phyloP scores from a whole-genome alignment of 2,113 vertebrate species.

The Neodontobutis hainanensis region DNA sequence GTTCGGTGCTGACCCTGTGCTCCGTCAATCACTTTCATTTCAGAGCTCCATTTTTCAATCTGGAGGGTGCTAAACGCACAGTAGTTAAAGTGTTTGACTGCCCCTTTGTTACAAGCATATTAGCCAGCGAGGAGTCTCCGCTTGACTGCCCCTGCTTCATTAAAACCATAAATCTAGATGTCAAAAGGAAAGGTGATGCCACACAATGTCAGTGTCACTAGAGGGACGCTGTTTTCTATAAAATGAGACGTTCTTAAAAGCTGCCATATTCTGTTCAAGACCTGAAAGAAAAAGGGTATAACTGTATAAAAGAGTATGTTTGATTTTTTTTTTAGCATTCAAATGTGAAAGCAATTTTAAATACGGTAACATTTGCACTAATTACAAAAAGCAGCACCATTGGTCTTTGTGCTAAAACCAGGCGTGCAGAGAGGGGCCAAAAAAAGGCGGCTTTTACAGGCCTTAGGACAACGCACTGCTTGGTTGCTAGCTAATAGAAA shows the following conservation, averaged over 20 bases:
- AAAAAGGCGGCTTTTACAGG: conserved; percentile 47
- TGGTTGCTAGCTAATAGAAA: conserved; percentile 67
- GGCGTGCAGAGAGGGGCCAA: conserved; percentile 37
- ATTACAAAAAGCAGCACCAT: not conserved
- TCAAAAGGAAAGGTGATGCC: conserved; percentile 44
- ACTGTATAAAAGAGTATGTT: not conserved
- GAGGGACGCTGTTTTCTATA: not conserved
- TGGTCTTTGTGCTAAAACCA: conserved; percentile 15
- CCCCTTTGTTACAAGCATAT: conserved; percentile 66
- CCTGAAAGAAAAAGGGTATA: not conserved
- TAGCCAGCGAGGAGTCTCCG: conserved; percentile 55
- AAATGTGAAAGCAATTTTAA: not conserved
- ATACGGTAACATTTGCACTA: too few species aligned
- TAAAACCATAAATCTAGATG: conserved; percentile 74
- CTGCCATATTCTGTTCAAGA: not conserved
- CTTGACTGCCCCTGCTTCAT: conserved; percentile 68
- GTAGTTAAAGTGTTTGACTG: conserved; percentile 60
- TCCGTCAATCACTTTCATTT: conserved; percentile 57
- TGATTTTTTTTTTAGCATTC: not conserved
- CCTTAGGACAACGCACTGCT: conserved; percentile 47
- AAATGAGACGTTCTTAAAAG: not conserved
- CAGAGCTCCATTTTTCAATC: conserved; percentile 67
- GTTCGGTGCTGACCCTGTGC: conserved; percentile 45
- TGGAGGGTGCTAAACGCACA: conserved; percentile 58
- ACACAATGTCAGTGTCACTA: conserved; percentile 45